These are phyloP conservation scores for Heliocidaris tuberculata DNA, from an alignment of 35 echinoderm and acorn worm genomes.

Conservation along the genomic window DNA sequence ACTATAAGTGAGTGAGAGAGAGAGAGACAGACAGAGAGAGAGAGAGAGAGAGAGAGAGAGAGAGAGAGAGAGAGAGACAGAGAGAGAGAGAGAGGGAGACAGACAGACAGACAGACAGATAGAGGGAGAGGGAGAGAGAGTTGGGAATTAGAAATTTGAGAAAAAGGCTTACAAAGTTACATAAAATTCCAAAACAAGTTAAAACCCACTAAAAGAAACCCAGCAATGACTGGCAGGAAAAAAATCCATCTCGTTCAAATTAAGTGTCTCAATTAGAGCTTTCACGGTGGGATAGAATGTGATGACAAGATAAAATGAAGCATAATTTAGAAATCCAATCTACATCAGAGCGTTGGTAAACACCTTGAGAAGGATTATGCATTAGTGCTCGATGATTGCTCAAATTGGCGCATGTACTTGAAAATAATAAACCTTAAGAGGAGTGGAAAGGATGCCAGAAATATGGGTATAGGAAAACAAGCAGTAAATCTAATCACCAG, in stretches of 20 bases:
- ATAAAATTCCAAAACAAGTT: not conserved
- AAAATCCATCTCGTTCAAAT: slow-evolving; percentile 24
- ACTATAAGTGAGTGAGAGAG: not conserved
- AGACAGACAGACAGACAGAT: too few relatives aligned
- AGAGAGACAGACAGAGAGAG: not conserved
- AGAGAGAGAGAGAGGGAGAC: not conserved
- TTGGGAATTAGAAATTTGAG: too few relatives aligned
- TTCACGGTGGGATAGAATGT: not conserved
- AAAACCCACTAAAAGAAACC: not conserved
- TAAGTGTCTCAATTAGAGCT: slow-evolving; percentile 41
- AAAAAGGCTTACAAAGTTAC: not conserved
- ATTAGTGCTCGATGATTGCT: slow-evolving; percentile 29
- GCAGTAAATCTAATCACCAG: slow-evolving; percentile 43
- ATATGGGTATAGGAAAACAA: slow-evolving; percentile 39
- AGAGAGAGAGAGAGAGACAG: not conserved
- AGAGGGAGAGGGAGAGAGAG: too few relatives aligned
- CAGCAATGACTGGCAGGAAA: not conserved
- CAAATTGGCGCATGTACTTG: slow-evolving; percentile 27
- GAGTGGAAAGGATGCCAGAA: slow-evolving; percentile 15
- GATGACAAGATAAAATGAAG: slow-evolving; percentile 38
- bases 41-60: not conserved
- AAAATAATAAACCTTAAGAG: not conserved
- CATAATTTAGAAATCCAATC: slow-evolving; percentile 50
- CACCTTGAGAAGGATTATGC: slow-evolving; percentile 7
- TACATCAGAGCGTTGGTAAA: slow-evolving; percentile 15